These are phyloP conservation scores for Phalacrocorax carbo DNA, from an alignment of 2,113 vertebrate species.

Conservation along the genomic window DNA sequence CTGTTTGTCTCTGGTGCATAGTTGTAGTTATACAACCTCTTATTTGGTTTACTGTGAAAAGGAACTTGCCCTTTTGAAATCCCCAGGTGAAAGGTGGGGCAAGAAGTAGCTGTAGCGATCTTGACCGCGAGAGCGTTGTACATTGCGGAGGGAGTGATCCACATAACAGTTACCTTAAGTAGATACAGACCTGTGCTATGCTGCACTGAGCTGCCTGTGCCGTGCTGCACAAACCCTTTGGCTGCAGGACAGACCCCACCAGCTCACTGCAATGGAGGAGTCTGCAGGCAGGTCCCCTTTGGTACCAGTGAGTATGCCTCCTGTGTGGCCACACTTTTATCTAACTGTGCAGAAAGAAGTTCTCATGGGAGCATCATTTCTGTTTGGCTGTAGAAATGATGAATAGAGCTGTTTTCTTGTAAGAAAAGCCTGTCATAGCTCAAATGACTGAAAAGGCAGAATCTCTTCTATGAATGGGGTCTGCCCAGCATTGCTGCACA, in stretches of 20 bases:
- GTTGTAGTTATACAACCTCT: background rate
- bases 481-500: background rate
- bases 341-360: background rate
- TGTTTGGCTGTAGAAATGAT: background rate
- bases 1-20: background rate
- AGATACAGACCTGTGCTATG: background rate
- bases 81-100: background rate
- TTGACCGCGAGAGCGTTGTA: background rate
- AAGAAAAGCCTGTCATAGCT: background rate
- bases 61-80: background rate
- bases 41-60: background rate
- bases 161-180: no score
- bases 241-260: background rate
- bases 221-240: background rate
- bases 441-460: background rate
- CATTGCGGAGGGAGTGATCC: background rate
- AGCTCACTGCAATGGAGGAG: background rate
- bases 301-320: accelerated
- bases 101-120: background rate
- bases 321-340: background rate
- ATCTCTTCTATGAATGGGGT: background rate
- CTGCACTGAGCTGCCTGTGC: background rate
- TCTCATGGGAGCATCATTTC: background rate
- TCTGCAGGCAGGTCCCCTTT: background rate
- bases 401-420: background rate